Percentiles rank a stretch among this genome's conserved stretches.
Evolutionary conservation across 2,113 vertebrate species (phyloP).

Genomic region (Aix galericulata): DNA sequence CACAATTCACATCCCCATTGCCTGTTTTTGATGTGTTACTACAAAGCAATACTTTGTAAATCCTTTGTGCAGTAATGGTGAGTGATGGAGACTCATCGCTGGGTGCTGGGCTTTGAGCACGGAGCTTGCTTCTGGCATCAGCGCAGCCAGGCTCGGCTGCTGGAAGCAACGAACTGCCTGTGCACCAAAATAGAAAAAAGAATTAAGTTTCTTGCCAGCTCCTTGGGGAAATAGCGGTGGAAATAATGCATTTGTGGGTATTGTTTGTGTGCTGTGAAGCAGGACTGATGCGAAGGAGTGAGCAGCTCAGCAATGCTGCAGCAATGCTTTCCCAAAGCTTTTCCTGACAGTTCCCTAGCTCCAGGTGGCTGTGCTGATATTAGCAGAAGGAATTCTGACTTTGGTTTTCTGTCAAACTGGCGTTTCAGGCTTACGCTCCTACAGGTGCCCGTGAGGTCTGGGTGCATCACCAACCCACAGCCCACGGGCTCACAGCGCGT

Average conservation of each 20-base stretch:
- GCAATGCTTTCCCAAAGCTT: not conserved
- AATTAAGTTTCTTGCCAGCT: rapidly evolving
- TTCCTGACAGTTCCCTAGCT: not conserved
- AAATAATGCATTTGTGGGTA: not conserved
- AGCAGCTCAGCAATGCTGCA: not conserved
- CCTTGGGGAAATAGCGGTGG: not conserved
- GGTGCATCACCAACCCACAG: not conserved
- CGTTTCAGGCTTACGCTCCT: not conserved
- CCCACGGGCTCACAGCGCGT: rapidly evolving
- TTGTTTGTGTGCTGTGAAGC: not conserved
- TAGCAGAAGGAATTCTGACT: not conserved
- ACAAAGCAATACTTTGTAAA: not conserved
- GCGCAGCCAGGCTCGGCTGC: not conserved
- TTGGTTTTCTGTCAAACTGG: rapidly evolving
- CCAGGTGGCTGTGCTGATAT: not conserved
- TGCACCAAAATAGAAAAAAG: not conserved
- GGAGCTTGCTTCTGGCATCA: not conserved
- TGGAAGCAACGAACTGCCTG: not conserved
- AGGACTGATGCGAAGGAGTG: not conserved
- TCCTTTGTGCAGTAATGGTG: not conserved
- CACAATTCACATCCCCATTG: not conserved
- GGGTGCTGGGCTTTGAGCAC: not conserved
- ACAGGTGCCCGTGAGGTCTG: not conserved
- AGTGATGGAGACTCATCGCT: not conserved
- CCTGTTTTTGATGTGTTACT: not conserved